Conservation (phyloP, 2,888 invertebrate genomes). For the Diaprepes abbreviatus region DNA sequence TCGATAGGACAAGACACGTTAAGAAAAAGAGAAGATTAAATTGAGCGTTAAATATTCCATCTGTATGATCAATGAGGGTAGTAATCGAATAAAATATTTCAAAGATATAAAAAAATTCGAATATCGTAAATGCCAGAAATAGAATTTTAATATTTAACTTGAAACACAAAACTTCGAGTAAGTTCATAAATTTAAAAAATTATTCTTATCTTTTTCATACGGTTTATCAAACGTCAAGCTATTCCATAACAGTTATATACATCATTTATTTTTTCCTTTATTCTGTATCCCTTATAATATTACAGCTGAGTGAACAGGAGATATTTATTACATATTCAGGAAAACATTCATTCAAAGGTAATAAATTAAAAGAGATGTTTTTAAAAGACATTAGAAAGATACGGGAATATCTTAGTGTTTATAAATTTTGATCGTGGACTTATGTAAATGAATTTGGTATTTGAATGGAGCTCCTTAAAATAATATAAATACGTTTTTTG, state of each 20-base stretch:
- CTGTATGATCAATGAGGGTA: no score
- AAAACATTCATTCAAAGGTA: constrained; percentile 7
- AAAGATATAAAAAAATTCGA: no score
- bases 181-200: constrained; percentile 1
- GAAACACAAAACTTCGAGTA: no score
- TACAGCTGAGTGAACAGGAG: constrained; percentile 7
- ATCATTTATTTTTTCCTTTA: constrained; percentile 12
- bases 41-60: no score
- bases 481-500: no score
- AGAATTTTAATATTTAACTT: no score
- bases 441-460: no score
- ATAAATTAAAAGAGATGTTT: constrained; percentile 3
- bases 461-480: no score
- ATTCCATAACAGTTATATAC: constrained; percentile 1
- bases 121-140: no score
- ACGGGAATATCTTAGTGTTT: not conserved
- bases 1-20: no score
- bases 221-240: constrained; percentile 3
- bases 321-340: constrained; percentile 12
- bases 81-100: no score
- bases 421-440: constrained; percentile 1
- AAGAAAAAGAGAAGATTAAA: no score
- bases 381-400: not conserved
- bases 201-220: not conserved
- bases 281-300: constrained; percentile 2